These are phyloP conservation scores for Himalopsyche japonica DNA, from an alignment of 2,888 invertebrate species.

Conservation along the genomic window DNA sequence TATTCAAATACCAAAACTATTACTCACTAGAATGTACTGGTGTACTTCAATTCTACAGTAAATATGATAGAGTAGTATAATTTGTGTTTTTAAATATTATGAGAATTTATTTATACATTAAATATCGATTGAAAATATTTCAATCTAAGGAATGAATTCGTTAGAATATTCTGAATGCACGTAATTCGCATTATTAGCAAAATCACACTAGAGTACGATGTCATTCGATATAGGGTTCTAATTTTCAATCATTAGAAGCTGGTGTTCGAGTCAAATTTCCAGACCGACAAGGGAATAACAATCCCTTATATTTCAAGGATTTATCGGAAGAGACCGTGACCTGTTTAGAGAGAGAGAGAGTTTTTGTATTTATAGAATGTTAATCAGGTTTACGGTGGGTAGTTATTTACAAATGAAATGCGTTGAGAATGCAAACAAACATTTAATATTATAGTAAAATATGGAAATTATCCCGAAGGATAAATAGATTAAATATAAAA, in stretches of 20 bases:
- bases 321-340: background rate
- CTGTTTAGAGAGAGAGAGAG: background rate
- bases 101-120: no score
- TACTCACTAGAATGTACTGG: no score
- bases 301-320: background rate
- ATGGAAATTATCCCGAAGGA: background rate
- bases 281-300: background rate
- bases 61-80: no score
- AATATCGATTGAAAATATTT: no score
- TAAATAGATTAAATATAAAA: background rate
- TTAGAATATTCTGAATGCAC: no score
- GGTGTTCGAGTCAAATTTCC: background rate
- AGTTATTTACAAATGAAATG: background rate
- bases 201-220: no score
- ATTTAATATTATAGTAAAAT: no score
- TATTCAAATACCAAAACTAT: no score
- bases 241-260: background rate
- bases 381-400: background rate
- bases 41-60: no score
- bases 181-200: no score
- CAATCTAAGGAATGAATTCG: no score
- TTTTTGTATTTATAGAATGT: background rate
- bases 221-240: background rate
- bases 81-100: no score
- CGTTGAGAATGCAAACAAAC: background rate